Percentiles rank a stretch among this genome's conserved stretches.
phyloP scores from a whole-genome alignment of 2,113 vertebrate species.

The Apodemus speciosus region DNA sequence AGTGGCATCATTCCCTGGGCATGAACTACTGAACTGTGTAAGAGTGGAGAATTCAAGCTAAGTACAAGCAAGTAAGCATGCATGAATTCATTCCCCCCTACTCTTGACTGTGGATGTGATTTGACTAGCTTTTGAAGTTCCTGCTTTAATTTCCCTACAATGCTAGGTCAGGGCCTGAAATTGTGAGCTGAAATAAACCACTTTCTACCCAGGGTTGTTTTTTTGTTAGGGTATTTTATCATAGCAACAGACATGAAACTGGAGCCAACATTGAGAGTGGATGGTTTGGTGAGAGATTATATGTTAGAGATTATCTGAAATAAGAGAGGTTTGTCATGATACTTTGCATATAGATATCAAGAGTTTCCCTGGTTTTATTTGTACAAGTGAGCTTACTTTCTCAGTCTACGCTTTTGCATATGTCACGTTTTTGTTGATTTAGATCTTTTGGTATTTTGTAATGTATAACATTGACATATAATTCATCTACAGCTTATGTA shows the following conservation, averaged over 20 bases:
- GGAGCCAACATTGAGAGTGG: background rate
- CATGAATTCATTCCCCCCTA: background rate
- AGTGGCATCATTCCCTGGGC: background rate
- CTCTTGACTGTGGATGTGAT: background rate
- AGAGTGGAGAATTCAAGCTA: too few species aligned
- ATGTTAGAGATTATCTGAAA: background rate
- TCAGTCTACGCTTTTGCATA: conserved; percentile 9
- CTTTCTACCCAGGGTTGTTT: background rate
- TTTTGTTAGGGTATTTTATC: background rate
- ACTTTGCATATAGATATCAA: background rate
- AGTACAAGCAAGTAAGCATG: background rate
- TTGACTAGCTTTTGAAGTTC: background rate
- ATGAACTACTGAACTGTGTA: background rate
- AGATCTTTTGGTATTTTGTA: conserved; percentile 40
- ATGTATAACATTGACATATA: background rate
- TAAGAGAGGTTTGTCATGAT: background rate
- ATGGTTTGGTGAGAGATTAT: background rate
- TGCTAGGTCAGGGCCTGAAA: background rate
- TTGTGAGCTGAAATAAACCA: background rate
- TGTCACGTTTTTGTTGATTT: background rate
- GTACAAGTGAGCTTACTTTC: conserved; percentile 14
- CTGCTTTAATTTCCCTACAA: background rate
- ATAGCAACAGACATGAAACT: background rate
- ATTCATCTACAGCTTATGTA: background rate
- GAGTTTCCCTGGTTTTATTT: conserved; percentile 14